Percentiles rank a stretch among this genome's conserved stretches.
These are phyloP conservation scores for Ochotona princeps DNA, from an alignment of 2,113 vertebrate species.

Conservation along the genomic window DNA sequence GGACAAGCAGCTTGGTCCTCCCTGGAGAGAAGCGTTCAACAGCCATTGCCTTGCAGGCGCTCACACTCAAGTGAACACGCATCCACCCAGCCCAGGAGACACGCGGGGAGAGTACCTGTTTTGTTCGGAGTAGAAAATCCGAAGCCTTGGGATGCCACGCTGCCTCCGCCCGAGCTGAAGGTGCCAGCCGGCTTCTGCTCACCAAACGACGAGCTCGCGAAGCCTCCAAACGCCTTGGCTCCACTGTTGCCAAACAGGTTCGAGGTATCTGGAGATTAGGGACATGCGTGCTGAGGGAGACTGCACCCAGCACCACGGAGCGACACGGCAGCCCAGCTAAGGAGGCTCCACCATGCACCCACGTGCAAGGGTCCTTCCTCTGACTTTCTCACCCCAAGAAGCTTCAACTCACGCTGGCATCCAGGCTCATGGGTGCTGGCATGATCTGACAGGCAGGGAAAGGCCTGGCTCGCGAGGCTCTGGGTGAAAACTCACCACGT, in stretches of 20 bases:
- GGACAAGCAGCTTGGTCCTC: not conserved
- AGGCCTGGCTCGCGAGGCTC: not conserved
- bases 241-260: conserved; percentile 94
- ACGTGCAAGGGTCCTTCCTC: not conserved
- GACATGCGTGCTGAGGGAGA: not conserved
- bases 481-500: accelerated
- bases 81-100: accelerated
- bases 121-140: conserved; percentile 93
- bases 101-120: conserved; percentile 86
- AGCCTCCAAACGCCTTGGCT: conserved; percentile 92
- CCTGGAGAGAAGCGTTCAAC: not conserved
- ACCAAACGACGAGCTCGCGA: conserved; percentile 90
- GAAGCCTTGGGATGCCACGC: conserved; percentile 96
- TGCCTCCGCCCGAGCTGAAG: conserved; percentile 93
- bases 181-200: conserved; percentile 95
- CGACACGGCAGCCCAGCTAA: too few relatives aligned
- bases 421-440: not conserved
- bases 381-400: not conserved
- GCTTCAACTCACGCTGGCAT: not conserved
- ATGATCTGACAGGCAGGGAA: not conserved
- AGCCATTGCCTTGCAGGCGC: not conserved
- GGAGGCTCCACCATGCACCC: too few relatives aligned
- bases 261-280: conserved; percentile 85
- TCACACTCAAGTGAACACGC: accelerated
- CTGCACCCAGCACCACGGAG: too few relatives aligned